These are phyloP conservation scores for Chondrilla cf. caribensis DNA, from an alignment of 37 sponge, comb jelly and placozoan species.

Conservation along the genomic window DNA sequence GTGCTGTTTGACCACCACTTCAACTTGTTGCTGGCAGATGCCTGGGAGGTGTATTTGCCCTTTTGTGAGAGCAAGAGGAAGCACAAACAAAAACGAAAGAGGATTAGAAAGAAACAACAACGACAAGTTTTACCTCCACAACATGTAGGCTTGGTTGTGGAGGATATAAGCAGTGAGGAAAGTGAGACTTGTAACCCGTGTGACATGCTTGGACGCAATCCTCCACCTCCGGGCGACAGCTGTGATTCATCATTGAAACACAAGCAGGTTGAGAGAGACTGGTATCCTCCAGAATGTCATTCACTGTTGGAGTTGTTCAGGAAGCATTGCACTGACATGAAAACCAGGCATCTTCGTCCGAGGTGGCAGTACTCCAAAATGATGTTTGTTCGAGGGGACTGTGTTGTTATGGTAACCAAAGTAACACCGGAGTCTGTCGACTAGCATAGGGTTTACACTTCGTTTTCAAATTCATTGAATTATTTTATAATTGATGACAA, in stretches of 20 bases:
- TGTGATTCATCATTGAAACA: no score
- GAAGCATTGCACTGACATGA: not conserved
- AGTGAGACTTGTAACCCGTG: no score
- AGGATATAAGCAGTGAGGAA: not conserved
- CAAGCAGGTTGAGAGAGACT: no score
- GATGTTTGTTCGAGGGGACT: slow-evolving; percentile 67
- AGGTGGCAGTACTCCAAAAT: slow-evolving; percentile 2
- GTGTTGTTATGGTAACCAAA: slow-evolving; percentile 40
- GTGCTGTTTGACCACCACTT: slow-evolving; percentile 66
- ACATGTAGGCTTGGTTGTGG: not conserved
- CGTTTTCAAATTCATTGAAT: no score
- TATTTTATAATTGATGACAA: no score
- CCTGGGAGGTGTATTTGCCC: slow-evolving; percentile 49
- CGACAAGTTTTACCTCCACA: no score
- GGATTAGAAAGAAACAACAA: not conserved
- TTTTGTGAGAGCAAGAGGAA: slow-evolving; percentile 43
- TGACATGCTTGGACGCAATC: no score
- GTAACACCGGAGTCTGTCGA: no score
- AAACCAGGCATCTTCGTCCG: not conserved
- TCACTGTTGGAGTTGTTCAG: not conserved
- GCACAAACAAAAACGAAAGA: not conserved
- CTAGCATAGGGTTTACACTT: no score
- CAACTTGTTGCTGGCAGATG: slow-evolving; percentile 62
- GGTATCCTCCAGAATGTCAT: not conserved
- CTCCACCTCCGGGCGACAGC: no score